Evolutionary conservation across 2,113 vertebrate species (phyloP), one percentile per base, ranked within the genome.

Genomic region (Chrysochloris asiatica): DNA sequence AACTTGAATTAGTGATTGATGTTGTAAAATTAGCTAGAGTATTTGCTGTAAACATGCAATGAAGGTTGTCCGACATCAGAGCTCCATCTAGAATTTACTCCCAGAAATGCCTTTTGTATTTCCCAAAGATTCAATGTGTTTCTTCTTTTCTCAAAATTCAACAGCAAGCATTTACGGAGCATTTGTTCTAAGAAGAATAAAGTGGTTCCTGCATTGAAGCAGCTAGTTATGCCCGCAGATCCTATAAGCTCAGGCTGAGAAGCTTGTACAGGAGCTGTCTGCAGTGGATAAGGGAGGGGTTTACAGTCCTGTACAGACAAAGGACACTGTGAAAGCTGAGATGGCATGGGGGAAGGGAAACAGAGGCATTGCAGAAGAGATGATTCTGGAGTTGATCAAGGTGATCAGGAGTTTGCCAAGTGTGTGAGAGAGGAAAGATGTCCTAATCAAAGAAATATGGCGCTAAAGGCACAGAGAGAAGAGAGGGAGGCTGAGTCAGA

Each of bases 101-200:
- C 45, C n/a, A n/a, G 54, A 47, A 73, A 48, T 56, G 10, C 17
- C 79, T 79, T n/a, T 69, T 80, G 22, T 48, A 19, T 69, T 86
- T 87, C 61, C 72, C 43, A 77, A 21, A 7, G 38, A 12, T 36
- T 75, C 21, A 28, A 0, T 38, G 43, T 83, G n/a, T n/a, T 73
- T 72, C 38, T 48, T 88, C 22, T 47, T 93, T 84, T 87, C 72
- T 87, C 48, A 69, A 73, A 94, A 94, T 36, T 38, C 56, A 73
- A 43, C 61, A 41, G 14, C 79, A 84, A 6, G 61, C 52, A 28
- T 41, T 59, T 78, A 45, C 59, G 52, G 48, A 83, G 24, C 71
- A n/a, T 7, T 83, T 67, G n/a, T 0, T 33, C 5, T 72, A 30
- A 86, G 73, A 72, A 77, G 22, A 52, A 38, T 69, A 22, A 77